Conservation (phyloP, 2,113 vertebrate species). For the Herpailurus yagouaroundi region DNA sequence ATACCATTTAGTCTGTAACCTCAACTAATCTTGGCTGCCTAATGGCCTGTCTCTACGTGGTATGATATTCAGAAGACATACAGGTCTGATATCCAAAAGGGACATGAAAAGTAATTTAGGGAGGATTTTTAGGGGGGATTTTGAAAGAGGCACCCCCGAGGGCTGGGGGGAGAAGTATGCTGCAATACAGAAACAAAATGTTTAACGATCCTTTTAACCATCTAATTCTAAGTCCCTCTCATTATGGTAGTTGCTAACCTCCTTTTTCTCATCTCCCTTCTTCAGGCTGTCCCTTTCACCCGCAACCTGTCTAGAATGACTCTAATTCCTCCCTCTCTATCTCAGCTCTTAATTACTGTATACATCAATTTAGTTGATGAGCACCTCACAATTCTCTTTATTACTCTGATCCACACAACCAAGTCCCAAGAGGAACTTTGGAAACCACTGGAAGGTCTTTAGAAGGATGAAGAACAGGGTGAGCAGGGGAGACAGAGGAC, state of each 20-base stretch:
- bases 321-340: background rate
- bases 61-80: slow-evolving; percentile 29
- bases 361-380: background rate
- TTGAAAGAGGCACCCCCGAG: background rate
- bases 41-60: background rate
- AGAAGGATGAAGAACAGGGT: background rate
- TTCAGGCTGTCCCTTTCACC: background rate
- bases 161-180: background rate
- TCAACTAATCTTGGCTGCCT: slow-evolving; percentile 16
- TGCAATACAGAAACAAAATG: background rate
- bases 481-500: background rate
- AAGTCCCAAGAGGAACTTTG: background rate
- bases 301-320: background rate
- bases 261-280: background rate
- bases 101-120: background rate
- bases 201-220: background rate
- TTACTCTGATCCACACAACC: background rate
- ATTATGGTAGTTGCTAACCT: background rate
- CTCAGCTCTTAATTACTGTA: background rate
- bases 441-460: background rate
- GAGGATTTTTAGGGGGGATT: background rate
- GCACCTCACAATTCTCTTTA: background rate
- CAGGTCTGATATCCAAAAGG: background rate
- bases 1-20: background rate
- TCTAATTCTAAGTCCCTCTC: background rate